A percentile compares a stretch with the other conserved stretches of the same genome.
These are phyloP conservation scores for Chascanopsetta lugubris DNA, from an alignment of 2,113 vertebrate species.

Conservation along the genomic window DNA sequence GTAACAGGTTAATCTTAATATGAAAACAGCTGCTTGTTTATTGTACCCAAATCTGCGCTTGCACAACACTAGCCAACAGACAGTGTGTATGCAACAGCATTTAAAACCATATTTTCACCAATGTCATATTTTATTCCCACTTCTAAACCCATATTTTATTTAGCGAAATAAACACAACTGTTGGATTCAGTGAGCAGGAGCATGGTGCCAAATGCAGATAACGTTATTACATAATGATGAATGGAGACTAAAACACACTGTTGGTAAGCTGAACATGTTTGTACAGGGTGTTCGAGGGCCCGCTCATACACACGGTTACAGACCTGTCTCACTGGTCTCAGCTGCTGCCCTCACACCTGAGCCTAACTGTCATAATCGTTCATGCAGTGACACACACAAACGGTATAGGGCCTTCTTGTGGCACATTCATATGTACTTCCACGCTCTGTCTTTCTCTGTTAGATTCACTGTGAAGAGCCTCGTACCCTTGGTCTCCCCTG, in stretches of 20 bases:
- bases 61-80: neutral
- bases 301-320: neutral
- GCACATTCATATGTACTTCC: constrained; percentile 3
- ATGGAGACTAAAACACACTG: constrained; percentile 1
- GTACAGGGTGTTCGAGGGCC: constrained; percentile 13
- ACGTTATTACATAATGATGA: neutral
- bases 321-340: constrained; percentile 60
- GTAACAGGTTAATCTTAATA: constrained; percentile 33
- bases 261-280: constrained; percentile 30
- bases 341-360: constrained; percentile 52
- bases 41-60: constrained; percentile 21
- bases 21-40: constrained; percentile 33
- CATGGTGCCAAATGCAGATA: neutral
- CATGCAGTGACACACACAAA: neutral
- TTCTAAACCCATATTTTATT: constrained; percentile 1
- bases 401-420: constrained; percentile 1
- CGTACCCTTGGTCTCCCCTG: neutral
- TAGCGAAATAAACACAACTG: neutral
- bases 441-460: constrained; percentile 17
- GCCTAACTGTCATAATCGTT: constrained; percentile 43
- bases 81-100: neutral
- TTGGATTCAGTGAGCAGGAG: neutral
- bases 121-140: neutral
- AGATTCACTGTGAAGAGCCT: neutral
- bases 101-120: neutral